phyloP scores from a whole-genome alignment of 2,888 invertebrate genomes.

The Panorpa germanica region DNA sequence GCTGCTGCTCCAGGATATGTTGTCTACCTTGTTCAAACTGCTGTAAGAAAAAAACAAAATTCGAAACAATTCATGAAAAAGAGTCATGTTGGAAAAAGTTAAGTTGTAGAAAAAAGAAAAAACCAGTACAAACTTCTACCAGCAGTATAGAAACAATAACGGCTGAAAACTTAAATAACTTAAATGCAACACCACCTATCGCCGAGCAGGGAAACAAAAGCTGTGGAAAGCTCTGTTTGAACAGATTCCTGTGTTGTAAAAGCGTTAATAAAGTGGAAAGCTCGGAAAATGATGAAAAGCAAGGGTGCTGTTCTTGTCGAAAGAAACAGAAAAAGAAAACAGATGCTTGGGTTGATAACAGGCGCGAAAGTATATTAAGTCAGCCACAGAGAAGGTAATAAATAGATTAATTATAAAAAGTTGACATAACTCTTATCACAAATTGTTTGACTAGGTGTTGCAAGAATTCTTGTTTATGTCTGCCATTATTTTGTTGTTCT shows the following conservation, averaged over 20 bases:
- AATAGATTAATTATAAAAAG: slow-evolving; percentile 2
- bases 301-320: slow-evolving; percentile 22
- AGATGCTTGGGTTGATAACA: slow-evolving; percentile 26
- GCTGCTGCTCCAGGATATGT: no score
- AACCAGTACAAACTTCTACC: no score
- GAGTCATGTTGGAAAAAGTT: no score
- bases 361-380: slow-evolving; percentile 33
- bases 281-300: slow-evolving; percentile 17
- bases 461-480: slow-evolving; percentile 21
- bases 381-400: slow-evolving; percentile 20
- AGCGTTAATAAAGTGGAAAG: slow-evolving; percentile 24
- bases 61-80: no score
- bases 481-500: slow-evolving; percentile 16
- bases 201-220: no score
- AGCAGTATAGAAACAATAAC: no score
- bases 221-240: slow-evolving; percentile 20
- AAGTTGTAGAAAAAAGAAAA: no score
- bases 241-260: slow-evolving; percentile 23
- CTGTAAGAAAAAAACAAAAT: no score
- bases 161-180: no score
- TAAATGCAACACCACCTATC: no score
- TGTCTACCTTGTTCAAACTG: no score
- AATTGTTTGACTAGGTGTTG: slow-evolving; percentile 4
- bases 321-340: slow-evolving; percentile 18
- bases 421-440: neutral